Base-by-base conservation (phyloP, 2,113 vertebrate species). In the Heterochromis multidens region DNA sequence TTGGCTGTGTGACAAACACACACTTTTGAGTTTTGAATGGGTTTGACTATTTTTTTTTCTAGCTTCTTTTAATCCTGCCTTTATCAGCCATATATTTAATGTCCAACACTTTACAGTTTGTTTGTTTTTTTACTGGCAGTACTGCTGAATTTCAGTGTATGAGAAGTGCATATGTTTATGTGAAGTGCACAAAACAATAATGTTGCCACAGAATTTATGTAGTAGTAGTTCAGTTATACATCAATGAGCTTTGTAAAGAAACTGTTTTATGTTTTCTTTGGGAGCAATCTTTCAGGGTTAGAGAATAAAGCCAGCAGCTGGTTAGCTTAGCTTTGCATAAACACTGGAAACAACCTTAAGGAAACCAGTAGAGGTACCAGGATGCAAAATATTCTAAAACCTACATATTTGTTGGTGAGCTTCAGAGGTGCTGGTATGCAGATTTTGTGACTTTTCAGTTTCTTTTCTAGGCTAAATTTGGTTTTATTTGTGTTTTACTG, bases 1-100 rank as follows among this genome's bases (percentile, higher is more conserved):
- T 91, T 81, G 74, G 49, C 67, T 61, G 46, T n/a, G 56, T 31
- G 56, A 57, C 57, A 85, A 76, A 91, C 7, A 61, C 46, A 40
- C 59, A 9, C 13, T 27, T 58, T 14, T 52, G 76, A 43, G 57
- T 65, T 46, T 57, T 82, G 21, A 86, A 86, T 76, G 59, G 43
- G 21, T 43, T 78, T 81, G 62, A 35, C 49, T 83, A n/a, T 57
- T 86, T 91, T 58, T n/a, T n/a, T 40, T 81, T 83, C 12, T 31
- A 7, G 14, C 59, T 70, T 46, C 8, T 19, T 84, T 52, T 14
- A 67, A 57, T 77, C 9, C 7, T 70, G 43, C 74, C 37, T 49
- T 80, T 27, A 43, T 58, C 6, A 49, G 21, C 59, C 19, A 33
- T 40, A n/a, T 49, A 63, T 62, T 12, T 35, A 80, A 25, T 40